These are phyloP conservation scores for Melangyna quadrimaculata DNA, from an alignment of 2,888 invertebrate species.

Conservation along the genomic window DNA sequence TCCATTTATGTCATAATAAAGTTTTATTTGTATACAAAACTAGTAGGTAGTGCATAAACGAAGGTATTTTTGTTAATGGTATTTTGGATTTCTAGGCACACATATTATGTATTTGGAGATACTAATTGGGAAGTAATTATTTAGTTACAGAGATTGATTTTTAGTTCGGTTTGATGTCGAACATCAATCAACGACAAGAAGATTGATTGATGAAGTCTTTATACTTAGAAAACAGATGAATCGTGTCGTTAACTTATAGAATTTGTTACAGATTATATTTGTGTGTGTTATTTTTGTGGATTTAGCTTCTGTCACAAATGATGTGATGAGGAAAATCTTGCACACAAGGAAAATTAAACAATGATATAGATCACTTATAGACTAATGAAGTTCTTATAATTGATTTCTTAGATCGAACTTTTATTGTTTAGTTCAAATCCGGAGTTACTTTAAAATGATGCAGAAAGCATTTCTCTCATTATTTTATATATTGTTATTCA, in stretches of 20 bases:
- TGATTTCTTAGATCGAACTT: too few relatives aligned
- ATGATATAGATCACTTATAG: background rate
- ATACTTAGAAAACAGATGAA: background rate
- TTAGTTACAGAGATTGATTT: conserved; percentile 7
- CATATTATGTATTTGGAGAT: background rate
- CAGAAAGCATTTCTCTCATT: too few relatives aligned
- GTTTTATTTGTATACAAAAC: background rate
- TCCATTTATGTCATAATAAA: background rate
- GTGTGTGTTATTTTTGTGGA: background rate
- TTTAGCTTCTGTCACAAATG: background rate
- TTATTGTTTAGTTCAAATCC: too few relatives aligned
- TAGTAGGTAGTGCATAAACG: background rate
- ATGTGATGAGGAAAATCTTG: background rate
- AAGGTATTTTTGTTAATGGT: background rate
- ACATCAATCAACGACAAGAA: conserved; percentile 2
- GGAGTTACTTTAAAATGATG: too few relatives aligned
- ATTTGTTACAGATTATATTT: background rate
- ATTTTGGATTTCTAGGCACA: background rate
- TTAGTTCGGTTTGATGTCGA: background rate
- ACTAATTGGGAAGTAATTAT: conserved; percentile 10
- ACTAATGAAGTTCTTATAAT: background rate
- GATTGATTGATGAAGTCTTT: background rate
- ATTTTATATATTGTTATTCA: too few relatives aligned
- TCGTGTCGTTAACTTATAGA: background rate
- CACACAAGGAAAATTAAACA: background rate